Evolutionary conservation across 2,797 vertebrate species (phyloP).

Genomic region (Eulemur albifrons): DNA sequence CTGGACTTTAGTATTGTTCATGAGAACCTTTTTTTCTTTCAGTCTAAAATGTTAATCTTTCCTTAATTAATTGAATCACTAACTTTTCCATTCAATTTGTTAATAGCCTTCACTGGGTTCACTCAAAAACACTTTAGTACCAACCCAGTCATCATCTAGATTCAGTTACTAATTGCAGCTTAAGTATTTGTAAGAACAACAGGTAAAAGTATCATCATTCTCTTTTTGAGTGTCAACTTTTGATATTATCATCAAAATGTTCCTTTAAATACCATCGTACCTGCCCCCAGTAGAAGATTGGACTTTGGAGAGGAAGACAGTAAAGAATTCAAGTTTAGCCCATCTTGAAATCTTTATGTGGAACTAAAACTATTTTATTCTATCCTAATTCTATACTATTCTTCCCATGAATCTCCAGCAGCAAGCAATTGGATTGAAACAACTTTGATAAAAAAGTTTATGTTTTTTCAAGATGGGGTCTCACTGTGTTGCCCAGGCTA

Average conservation of each 20-base stretch:
- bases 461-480: background rate
- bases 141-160: conserved; percentile 62
- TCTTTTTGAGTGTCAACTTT: background rate
- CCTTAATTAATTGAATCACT: conserved; percentile 64
- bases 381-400: background rate
- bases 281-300: background rate
- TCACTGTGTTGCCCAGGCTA: background rate
- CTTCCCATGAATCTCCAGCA: background rate
- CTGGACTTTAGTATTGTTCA: background rate
- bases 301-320: background rate
- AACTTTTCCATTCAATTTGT: conserved; percentile 66
- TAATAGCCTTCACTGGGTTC: conserved; percentile 73
- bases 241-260: background rate
- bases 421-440: background rate
- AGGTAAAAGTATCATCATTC: background rate
- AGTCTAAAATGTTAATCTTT: conserved; percentile 68
- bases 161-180: conserved; percentile 18
- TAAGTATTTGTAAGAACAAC: conserved; percentile 5
- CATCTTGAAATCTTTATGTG: background rate
- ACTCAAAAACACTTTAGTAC: conserved; percentile 70
- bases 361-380: background rate
- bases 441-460: background rate
- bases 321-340: background rate
- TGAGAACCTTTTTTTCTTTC: conserved; percentile 48
- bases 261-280: background rate